These are phyloP conservation scores for Momotus momota DNA, from an alignment of 2,797 vertebrate species.

Conservation along the genomic window DNA sequence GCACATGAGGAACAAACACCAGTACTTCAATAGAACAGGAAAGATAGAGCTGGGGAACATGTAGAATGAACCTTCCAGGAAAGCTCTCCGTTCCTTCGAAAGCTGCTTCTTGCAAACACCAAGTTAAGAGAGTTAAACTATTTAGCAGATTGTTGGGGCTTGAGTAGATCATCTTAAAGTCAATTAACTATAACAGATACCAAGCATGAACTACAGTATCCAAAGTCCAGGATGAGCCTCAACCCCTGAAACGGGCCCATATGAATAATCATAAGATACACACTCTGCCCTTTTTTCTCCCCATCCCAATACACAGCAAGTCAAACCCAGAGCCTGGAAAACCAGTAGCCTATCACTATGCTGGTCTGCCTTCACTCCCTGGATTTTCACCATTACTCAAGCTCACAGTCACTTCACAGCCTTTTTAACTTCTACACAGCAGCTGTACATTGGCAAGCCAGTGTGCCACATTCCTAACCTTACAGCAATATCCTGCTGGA, in stretches of 20 bases:
- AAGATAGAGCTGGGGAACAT: not conserved
- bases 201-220: not conserved
- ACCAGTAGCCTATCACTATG: rapidly evolving
- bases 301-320: not conserved
- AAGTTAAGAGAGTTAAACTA: not conserved
- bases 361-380: not conserved
- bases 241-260: not conserved
- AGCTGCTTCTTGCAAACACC: not conserved
- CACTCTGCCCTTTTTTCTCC: not conserved
- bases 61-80: not conserved
- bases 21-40: not conserved
- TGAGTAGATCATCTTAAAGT: not conserved
- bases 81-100: not conserved
- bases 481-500: not conserved
- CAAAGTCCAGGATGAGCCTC: not conserved
- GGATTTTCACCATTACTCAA: not conserved
- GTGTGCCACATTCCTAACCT: not conserved
- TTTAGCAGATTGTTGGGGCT: not conserved
- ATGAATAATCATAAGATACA: not conserved
- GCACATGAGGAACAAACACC: not conserved
- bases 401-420: not conserved
- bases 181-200: not conserved
- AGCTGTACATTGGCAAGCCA: slow-evolving; percentile 12
- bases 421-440: not conserved
- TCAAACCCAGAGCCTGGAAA: not conserved